Percentiles rank a stretch among this genome's conserved stretches.
Conservation (phyloP, 2,888 invertebrate genomes). For the Bursaphelenchus okinawaensis region DNA sequence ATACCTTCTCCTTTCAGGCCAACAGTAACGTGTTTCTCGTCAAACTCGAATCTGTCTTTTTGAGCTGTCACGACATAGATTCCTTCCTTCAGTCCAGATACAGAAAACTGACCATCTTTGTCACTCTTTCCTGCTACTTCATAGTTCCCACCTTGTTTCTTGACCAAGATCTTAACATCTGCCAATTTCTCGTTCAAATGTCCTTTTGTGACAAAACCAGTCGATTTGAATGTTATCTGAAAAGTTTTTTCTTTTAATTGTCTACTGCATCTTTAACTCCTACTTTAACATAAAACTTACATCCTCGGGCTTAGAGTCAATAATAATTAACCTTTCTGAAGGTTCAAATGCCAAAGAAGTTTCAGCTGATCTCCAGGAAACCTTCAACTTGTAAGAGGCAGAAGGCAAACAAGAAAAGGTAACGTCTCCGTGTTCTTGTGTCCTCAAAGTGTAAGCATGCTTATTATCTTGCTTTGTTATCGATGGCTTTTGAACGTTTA, state of each 20-base stretch:
- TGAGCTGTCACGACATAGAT: conserved; percentile 17
- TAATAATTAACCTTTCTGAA: conserved; percentile 12
- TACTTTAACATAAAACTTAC: no score
- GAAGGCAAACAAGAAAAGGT: conserved; percentile 74
- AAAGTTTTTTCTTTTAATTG: background rate
- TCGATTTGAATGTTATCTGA: conserved; percentile 28
- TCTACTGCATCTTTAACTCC: no score
- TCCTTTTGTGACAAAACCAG: conserved; percentile 31
- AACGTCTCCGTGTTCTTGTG: conserved; percentile 68
- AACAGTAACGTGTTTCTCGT: conserved; percentile 15
- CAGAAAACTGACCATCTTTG: background rate
- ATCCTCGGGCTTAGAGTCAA: conserved; percentile 21
- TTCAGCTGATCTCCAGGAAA: conserved; percentile 1
- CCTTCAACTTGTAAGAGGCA: conserved; percentile 58
- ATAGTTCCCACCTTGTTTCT: background rate
- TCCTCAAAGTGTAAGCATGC: conserved; percentile 36
- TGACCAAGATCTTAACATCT: conserved; percentile 27
- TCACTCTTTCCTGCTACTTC: background rate
- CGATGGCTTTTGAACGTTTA: conserved; percentile 15
- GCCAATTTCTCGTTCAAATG: conserved; percentile 15
- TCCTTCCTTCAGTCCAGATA: conserved; percentile 20
- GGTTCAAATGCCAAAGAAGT: conserved; percentile 17
- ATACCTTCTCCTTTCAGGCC: no score
- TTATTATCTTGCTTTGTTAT: conserved; percentile 9
- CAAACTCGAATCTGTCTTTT: conserved; percentile 30